Base-by-base conservation (phyloP, 2,113 vertebrate species). In the Dascyllus trimaculatus region DNA sequence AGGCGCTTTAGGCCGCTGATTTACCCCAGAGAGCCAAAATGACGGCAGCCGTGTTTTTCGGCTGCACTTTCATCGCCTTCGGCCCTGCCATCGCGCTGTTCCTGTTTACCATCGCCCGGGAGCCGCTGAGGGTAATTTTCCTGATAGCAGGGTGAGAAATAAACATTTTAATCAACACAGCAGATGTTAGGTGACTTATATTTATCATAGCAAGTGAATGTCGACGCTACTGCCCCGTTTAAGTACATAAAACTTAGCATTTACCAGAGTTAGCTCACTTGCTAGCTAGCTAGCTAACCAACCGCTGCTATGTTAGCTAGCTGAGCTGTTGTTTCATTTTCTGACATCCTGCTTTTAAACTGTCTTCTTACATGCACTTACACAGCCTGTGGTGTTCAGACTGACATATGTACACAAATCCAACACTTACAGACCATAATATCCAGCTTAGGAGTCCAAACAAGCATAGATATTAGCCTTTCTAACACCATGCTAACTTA, bases 21-120 rank as follows among this genome's bases (percentile, higher is more conserved):
- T 52, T 0, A 7, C 24, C 19, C 26, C 8, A 11, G 51, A 82
- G 43, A 82, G 38, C 22, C 52, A 88, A 63, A 35, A 95, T 96
- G 95, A 95, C 95, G 49, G 93, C 93, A 14, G 82, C 94, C 7
- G 94, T 96, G 86, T 96, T 96, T 72, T 95, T 96, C 81, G 96
- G 95, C 72, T 96, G 95, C 81, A 93, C 95, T 45, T 96, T 95
- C 78, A 95, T 95, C 70, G 95, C 96, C 21, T 96, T 96, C 82
- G 95, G 96, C 78, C 95, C 96, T 0, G 96, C 95, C 24, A 84
- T 95, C 49, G 81, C 95, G 2, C 89, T 96, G 70, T 96, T 95
- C 91, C 53, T 95, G 79, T 94, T 96, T 77, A 96, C 95, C 65
- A 92, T 96, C 79, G 94, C 95, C 75, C 84, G 91, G 29, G 95